Percentiles rank a stretch among this genome's conserved stretches.
phyloP scores from a whole-genome alignment of 2,888 invertebrate species.

The Drosophila nigricruria region DNA sequence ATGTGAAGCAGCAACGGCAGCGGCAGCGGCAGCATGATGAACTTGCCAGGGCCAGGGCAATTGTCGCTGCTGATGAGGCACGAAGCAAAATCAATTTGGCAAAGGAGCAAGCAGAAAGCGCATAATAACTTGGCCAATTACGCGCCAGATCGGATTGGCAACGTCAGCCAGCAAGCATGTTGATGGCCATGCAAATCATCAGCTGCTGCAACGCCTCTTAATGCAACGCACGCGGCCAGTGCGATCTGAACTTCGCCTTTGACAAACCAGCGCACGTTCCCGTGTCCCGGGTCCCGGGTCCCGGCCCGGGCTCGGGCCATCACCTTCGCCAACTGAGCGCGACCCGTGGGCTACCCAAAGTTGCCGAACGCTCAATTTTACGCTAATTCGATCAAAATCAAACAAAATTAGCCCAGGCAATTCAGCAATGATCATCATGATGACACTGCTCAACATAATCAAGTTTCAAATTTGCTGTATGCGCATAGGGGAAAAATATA shows the following conservation, averaged over 20 bases:
- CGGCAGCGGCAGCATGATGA: conserved; percentile 43
- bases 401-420: conserved; percentile 69
- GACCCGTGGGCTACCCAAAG: conserved; percentile 43
- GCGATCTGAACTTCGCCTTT: conserved; percentile 66
- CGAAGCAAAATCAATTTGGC: conserved; percentile 77
- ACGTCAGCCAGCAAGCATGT: conserved; percentile 25
- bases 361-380: conserved; percentile 75
- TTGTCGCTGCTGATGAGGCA: conserved; percentile 78
- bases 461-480: neutral
- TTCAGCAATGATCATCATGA: conserved; percentile 46
- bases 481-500: neutral
- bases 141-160: conserved; percentile 30
- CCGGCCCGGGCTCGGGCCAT: neutral
- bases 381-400: conserved; percentile 79
- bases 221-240: conserved; percentile 60
- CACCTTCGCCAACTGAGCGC: conserved; percentile 20
- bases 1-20: conserved; percentile 33
- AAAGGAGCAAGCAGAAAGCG: conserved; percentile 64
- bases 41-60: conserved; percentile 53
- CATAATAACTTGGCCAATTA: conserved; percentile 76
- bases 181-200: conserved; percentile 60
- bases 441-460: conserved; percentile 23
- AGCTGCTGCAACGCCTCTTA: conserved; percentile 48
- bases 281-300: neutral
- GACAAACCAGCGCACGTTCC: conserved; percentile 65